Percentiles rank a stretch among this genome's conserved stretches.
Evolutionary conservation across 1,140 invertebrate species (phyloP).

Genomic region (Cotesia typhae): DNA sequence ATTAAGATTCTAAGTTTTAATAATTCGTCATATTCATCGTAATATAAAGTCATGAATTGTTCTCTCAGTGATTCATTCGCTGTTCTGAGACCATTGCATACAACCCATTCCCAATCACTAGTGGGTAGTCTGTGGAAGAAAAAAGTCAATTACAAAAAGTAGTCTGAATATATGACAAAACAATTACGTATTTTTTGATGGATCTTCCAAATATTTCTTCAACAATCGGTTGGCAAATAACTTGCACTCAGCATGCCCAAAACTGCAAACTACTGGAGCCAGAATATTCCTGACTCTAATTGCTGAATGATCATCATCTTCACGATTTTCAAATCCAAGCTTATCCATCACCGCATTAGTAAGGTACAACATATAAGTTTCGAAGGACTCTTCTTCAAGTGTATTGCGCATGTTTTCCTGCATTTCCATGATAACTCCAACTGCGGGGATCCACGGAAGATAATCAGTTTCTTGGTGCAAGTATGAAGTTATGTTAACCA

Average conservation of each 20-base stretch:
- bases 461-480: conserved; percentile 20
- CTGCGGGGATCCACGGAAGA: conserved; percentile 8
- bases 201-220: neutral
- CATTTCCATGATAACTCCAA: neutral
- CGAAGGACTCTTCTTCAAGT: neutral
- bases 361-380: neutral
- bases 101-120: too few species aligned
- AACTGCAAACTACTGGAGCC: neutral
- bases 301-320: conserved; percentile 8
- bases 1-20: too few species aligned
- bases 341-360: neutral
- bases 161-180: neutral
- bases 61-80: too few species aligned
- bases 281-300: neutral
- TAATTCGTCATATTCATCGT: too few species aligned
- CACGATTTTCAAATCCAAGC: conserved; percentile 16
- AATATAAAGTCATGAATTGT: too few species aligned
- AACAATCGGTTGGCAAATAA: neutral
- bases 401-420: neutral
- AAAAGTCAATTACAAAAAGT: neutral
- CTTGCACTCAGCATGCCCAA: conserved; percentile 1
- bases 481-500: conserved; percentile 6
- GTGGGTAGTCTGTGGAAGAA: neutral
- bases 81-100: too few species aligned
- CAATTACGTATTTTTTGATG: conserved; percentile 9